Base-by-base conservation (phyloP, 1,140 invertebrate species). In the Bombus consobrinus region DNA sequence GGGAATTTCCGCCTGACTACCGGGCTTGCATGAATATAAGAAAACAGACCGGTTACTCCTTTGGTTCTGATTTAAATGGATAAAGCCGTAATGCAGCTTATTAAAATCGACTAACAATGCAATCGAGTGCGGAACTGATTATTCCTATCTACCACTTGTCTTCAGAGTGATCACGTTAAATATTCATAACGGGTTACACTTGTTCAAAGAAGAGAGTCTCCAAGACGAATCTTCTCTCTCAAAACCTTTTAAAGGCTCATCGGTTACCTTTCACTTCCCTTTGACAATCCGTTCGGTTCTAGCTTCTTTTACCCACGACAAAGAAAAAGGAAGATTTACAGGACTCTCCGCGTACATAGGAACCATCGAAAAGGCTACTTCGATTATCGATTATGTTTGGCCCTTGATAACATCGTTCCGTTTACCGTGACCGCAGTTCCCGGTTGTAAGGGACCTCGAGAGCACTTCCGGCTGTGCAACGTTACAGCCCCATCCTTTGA, bases 401-500 rank as follows among this genome's bases (percentile, higher is more conserved):
- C 41, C 47, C 41, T 64, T 22, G 34, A 47, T 34, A 25, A 59
- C 68, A 28, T 68, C n/a, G 53, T 37, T 22, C 39, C 53, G 76
- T 43, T 66, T 71, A 32, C 22, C 57, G 66, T n/a, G 75, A 69
- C 81, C 64, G 74, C 28, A 32, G 75, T 68, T 62, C 62, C 12
- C 74, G 41, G 81, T 34, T 53, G 72, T 66, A 32, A 32, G 64
- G 39, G 68, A 75, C 59, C 75, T 90, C 57, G 37, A 88, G 84
- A 69, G 57, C 68, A 84, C 86, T 92, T 90, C 79, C 74, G 82
- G 87, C 53, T 82, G 85, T 69, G 62, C 79, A 69, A 79, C 73
- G 69, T 78, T 87, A 69, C 77, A 71, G 75, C 66, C 81, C 66
- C 13, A 76, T 79, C 90, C 91, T 91, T 89, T 90, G 89, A 90